These are phyloP conservation scores for Stylophora pistillata DNA, from an alignment of 64 coral and sea anemone species.

Conservation along the genomic window DNA sequence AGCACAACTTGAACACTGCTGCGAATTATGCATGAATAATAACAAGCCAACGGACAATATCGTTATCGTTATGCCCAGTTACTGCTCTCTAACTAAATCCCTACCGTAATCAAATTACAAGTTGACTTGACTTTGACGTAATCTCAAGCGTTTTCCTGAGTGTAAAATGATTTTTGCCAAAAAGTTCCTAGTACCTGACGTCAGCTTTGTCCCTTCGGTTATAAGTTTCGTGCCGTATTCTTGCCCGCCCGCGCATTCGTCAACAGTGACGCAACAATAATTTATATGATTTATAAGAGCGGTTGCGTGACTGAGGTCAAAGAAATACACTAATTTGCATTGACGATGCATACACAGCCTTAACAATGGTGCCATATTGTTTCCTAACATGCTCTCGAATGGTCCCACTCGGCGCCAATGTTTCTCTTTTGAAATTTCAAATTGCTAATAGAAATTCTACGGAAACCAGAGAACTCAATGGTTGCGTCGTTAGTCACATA, in stretches of 20 bases:
- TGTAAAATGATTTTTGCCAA: background rate
- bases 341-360: background rate
- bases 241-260: constrained; percentile 7
- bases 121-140: background rate
- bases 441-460: no score
- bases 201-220: background rate
- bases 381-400: no score
- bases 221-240: constrained; percentile 6
- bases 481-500: no score
- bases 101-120: background rate
- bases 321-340: background rate
- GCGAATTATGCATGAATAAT: constrained; percentile 40
- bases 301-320: constrained; percentile 45
- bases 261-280: constrained; percentile 21
- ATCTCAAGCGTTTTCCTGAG: background rate
- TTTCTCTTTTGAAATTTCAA: no score
- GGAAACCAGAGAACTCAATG: no score
- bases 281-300: background rate
- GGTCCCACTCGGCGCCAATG: no score
- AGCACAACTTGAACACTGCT: background rate
- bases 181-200: constrained; percentile 1
- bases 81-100: background rate
- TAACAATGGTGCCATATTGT: background rate
- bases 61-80: background rate
- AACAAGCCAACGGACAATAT: constrained; percentile 16